Evolutionary conservation across 2,888 invertebrate genomes (phyloP), one percentile per base, ranked within the genome.

Genomic region (Rhingia campestris): DNA sequence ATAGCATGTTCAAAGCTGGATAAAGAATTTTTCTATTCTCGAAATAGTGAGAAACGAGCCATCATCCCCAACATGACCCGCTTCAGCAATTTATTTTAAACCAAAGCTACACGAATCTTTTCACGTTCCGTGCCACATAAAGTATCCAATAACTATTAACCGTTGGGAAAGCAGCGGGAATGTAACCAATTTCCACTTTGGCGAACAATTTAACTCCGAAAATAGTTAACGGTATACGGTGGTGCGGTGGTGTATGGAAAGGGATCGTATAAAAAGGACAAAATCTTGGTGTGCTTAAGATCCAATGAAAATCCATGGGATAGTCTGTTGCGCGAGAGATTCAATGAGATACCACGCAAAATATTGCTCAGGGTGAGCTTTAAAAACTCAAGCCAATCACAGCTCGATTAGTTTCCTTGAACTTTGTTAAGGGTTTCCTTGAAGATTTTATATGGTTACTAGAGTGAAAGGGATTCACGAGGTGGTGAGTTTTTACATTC

Each of bases 71-170:
- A 6, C 51, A 51, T 41, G 33, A 59, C 22, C 22, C 22, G 32
- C 12, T 33, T 56, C 33, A 39, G 49, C 56, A 59, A 70, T 70
- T 70, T 49, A 64, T 49, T 64, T 47, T 14, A 30, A 49, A 33
- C 47, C n/a, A 14, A 41, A 49, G 33, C 41, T 64, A 33, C 41
- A 70, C 58, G 14, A 59, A 9, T 32, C 12, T 56, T 41, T 49
- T 12, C 32, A 49, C 64, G 56, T 33, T 54, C 49, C 12, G 58
- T 12, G 22, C 39, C 35, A 33, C 74, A 64, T 74, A 74, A 49
- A 74, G 58, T 66, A 66, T 56, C 74, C 47, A 74, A 74, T 74
- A 74, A 74, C 74, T 74, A 49, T 58, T 49, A 66, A 64, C 64
- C 37, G 33, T 49, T 10, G 33, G 49, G 39, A 51, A 41, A 66